Conservation (phyloP, 2,113 vertebrate species). For the Chaetops frenatus region DNA sequence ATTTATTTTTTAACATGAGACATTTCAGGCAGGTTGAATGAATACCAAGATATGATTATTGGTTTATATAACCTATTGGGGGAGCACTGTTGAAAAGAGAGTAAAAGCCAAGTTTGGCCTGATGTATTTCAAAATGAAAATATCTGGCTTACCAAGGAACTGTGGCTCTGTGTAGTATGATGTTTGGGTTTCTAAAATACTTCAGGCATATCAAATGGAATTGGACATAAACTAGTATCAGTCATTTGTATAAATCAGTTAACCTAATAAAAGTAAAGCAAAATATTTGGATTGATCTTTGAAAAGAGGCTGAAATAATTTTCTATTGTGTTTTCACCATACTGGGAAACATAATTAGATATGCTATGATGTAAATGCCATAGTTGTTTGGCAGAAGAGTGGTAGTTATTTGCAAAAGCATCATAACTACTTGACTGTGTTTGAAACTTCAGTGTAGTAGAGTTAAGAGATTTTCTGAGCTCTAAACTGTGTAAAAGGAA, state of each 20-base stretch:
- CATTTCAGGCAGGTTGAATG: neutral
- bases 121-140: neutral
- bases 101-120: neutral
- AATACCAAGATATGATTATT: neutral
- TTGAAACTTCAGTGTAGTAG: neutral
- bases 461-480: neutral
- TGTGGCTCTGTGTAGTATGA: neutral
- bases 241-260: neutral
- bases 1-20: neutral
- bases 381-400: neutral
- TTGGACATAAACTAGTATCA: neutral
- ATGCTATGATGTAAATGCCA: neutral
- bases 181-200: neutral
- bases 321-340: neutral
- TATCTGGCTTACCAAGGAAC: neutral
- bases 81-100: neutral
- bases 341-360: neutral
- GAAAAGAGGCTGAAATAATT: neutral
- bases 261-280: neutral
- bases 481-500: neutral
- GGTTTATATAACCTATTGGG: neutral
- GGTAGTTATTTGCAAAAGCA: neutral
- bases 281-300: neutral
- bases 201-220: neutral
- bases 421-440: neutral